Conservation (phyloP, 2,797 vertebrate species). For the Xenops minutus region DNA sequence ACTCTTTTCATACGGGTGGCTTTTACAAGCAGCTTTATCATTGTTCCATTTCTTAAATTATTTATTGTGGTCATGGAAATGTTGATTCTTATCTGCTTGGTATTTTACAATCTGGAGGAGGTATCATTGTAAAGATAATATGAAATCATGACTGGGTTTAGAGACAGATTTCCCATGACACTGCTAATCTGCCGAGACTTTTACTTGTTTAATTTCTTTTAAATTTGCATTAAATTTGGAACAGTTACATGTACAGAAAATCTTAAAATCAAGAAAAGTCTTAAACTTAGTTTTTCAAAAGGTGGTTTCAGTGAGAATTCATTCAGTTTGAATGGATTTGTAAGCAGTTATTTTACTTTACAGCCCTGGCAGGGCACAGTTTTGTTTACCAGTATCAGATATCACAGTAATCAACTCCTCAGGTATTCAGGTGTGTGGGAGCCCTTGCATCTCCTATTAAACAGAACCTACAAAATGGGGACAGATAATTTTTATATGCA, state of each 20-base stretch:
- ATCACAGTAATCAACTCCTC: constrained; percentile 78
- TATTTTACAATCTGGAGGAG: constrained; percentile 73
- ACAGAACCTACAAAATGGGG: constrained; percentile 71
- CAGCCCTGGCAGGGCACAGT: constrained; percentile 48
- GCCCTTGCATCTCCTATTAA: constrained; percentile 72
- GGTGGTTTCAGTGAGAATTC: neutral
- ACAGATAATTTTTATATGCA: constrained; percentile 80
- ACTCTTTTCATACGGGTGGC: constrained; percentile 84
- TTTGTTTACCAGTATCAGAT: constrained; percentile 65
- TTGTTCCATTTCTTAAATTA: constrained; percentile 75
- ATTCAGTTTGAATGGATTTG: neutral
- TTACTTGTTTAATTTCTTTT: constrained; percentile 2
- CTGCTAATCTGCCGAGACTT: constrained; percentile 18
- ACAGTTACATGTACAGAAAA: neutral
- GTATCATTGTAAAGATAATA: constrained; percentile 70
- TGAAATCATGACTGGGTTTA: constrained; percentile 57
- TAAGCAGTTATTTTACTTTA: constrained; percentile 62
- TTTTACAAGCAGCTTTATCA: constrained; percentile 82
- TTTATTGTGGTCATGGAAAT: constrained; percentile 77
- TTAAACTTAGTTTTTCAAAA: constrained; percentile 13
- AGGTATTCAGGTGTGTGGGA: constrained; percentile 78
- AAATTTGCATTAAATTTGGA: neutral
- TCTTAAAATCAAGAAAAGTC: constrained; percentile 6
- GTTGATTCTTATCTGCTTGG: constrained; percentile 76
- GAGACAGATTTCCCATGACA: constrained; percentile 62